A percentile compares a stretch with the other conserved stretches of the same genome.
phyloP scores from a whole-genome alignment of 2,888 invertebrate species.

The Camponotus fellah region DNA sequence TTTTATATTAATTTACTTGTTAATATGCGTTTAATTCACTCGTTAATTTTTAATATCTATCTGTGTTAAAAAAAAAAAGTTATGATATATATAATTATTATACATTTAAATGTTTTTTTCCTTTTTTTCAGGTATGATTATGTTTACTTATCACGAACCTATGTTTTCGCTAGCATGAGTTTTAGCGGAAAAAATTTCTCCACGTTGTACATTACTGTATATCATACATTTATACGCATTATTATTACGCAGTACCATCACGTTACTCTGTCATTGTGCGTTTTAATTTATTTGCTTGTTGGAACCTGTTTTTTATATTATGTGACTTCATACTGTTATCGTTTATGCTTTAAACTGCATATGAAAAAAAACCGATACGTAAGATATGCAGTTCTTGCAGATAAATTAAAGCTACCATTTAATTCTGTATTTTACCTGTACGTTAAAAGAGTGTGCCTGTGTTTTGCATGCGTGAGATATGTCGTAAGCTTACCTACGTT shows the following conservation, averaged over 20 bases:
- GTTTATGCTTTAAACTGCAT: slow-evolving; percentile 78
- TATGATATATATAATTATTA: slow-evolving; percentile 47
- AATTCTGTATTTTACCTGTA: slow-evolving; percentile 77
- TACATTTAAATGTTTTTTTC: slow-evolving; percentile 73
- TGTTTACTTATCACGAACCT: slow-evolving; percentile 70
- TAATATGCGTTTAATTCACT: slow-evolving; percentile 49
- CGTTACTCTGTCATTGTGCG: slow-evolving; percentile 77
- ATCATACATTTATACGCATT: slow-evolving; percentile 53
- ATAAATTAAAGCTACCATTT: slow-evolving; percentile 81
- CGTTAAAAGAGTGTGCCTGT: slow-evolving; percentile 80
- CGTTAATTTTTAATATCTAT: slow-evolving; percentile 50
- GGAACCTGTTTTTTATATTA: slow-evolving; percentile 67
- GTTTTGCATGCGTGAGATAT: slow-evolving; percentile 85
- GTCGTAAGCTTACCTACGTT: slow-evolving; percentile 80
- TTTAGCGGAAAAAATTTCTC: slow-evolving; percentile 72
- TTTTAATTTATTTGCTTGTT: slow-evolving; percentile 83
- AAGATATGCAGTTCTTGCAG: slow-evolving; percentile 81
- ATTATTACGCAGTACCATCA: slow-evolving; percentile 49
- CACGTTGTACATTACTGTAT: slow-evolving; percentile 57
- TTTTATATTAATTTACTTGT: slow-evolving; percentile 33
- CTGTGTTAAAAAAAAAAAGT: slow-evolving; percentile 23
- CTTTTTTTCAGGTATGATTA: slow-evolving; percentile 82
- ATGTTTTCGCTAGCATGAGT: slow-evolving; percentile 73
- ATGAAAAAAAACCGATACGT: slow-evolving; percentile 75
- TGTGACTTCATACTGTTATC: slow-evolving; percentile 74